phyloP scores from a whole-genome alignment of 2,888 invertebrate genomes.

The Nipponacmea schrenckii region DNA sequence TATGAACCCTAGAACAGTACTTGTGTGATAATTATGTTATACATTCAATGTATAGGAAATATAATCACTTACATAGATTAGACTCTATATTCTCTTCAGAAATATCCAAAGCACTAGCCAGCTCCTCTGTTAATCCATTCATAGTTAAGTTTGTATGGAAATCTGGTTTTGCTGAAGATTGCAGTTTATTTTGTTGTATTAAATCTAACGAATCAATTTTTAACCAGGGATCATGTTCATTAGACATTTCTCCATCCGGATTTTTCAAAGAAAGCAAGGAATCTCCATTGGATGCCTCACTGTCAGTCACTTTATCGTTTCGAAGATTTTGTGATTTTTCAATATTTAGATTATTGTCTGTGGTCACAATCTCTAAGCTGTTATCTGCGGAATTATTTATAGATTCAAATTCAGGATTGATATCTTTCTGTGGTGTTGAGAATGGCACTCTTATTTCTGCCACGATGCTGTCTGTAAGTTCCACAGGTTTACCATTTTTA shows the following conservation, averaged over 20 bases:
- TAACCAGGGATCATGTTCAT: conserved; percentile 32
- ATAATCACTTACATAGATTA: conserved; percentile 11
- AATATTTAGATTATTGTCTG: background rate
- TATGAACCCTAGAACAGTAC: too few species aligned
- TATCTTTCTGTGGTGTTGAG: background rate
- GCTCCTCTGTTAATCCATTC: conserved; percentile 61
- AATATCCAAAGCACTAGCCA: conserved; percentile 58
- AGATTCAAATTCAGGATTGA: background rate
- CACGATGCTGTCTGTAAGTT: background rate
- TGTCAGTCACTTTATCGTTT: background rate
- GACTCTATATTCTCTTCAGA: conserved; percentile 34
- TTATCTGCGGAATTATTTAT: background rate
- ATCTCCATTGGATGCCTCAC: background rate
- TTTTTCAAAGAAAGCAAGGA: background rate
- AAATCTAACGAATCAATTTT: conserved; percentile 27
- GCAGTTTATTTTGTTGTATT: conserved; percentile 13
- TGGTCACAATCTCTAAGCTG: background rate
- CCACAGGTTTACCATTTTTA: background rate
- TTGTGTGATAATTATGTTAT: too few species aligned
- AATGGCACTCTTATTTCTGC: background rate
- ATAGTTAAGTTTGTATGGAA: conserved; percentile 56
- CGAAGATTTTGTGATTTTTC: background rate
- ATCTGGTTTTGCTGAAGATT: conserved; percentile 46
- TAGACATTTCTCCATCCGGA: background rate
- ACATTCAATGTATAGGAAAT: too few species aligned